These are phyloP conservation scores for Tinamus guttatus DNA, from an alignment of 2,113 vertebrate genomes.

Conservation along the genomic window DNA sequence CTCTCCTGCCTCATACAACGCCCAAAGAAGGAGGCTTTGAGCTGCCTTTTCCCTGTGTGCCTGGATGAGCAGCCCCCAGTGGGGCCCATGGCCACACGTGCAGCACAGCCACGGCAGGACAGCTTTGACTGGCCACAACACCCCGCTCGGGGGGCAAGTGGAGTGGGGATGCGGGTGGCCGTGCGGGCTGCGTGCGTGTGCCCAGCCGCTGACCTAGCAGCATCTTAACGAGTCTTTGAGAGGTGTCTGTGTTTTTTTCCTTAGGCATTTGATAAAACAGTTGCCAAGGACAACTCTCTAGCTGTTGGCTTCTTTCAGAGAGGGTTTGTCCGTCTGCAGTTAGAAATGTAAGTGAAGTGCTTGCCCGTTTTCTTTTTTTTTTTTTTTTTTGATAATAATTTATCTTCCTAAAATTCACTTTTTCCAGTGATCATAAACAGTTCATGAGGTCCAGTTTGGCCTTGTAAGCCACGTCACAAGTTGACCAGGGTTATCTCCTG, in stretches of 20 bases:
- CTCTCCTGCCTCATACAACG: neutral
- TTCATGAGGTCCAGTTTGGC: neutral
- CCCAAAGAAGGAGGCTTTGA: neutral
- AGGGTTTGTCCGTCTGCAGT: conserved; percentile 82
- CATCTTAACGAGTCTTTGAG: neutral
- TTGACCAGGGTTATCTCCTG: neutral
- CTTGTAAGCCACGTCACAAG: neutral
- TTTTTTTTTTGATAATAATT: neutral
- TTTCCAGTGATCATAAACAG: neutral
- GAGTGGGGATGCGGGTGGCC: fast-evolving
- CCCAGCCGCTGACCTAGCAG: too few species aligned
- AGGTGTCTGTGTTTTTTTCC: neutral
- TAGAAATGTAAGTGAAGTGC: conserved; percentile 74
- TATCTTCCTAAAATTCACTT: neutral
- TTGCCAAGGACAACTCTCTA: conserved; percentile 85
- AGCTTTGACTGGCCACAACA: too few species aligned
- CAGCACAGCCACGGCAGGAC: too few species aligned
- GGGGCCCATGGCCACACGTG: too few species aligned
- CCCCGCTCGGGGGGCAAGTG: neutral
- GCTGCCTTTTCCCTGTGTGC: neutral
- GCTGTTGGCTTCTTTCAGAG: conserved; percentile 91
- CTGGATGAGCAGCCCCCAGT: fast-evolving
- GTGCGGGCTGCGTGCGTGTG: neutral
- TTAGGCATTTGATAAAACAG: conserved; percentile 82
- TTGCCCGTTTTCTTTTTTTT: fast-evolving